Evolutionary conservation across 92 coral and sea anemone species (phyloP).

Genomic region (Blastomussa wellsi): DNA sequence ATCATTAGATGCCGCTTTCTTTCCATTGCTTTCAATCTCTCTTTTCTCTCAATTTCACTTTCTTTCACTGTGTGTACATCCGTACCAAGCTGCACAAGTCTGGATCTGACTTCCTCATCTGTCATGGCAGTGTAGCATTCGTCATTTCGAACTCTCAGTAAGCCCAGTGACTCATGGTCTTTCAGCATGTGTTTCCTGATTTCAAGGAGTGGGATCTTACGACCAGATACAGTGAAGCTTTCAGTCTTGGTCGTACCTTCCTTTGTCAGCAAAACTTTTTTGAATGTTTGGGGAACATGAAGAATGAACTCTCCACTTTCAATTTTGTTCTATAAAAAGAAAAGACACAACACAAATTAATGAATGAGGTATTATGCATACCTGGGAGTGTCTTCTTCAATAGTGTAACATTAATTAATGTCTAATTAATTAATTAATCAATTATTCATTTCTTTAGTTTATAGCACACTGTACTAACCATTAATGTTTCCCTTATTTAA

Average conservation of each 20-base stretch:
- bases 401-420: too few relatives aligned
- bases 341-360: too few relatives aligned
- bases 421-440: too few relatives aligned
- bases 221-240: constrained; percentile 21
- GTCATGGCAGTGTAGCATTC: constrained; percentile 19
- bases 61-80: constrained; percentile 27
- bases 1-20: constrained; percentile 41
- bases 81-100: constrained; percentile 34
- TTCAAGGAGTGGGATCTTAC: constrained; percentile 23
- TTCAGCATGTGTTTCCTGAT: constrained; percentile 14
- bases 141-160: constrained; percentile 2
- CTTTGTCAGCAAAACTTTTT: constrained; percentile 17
- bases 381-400: too few relatives aligned
- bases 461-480: constrained; percentile 8
- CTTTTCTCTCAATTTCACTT: constrained; percentile 27
- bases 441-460: not conserved
- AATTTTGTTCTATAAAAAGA: constrained; percentile 10
- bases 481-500: constrained; percentile 43
- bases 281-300: constrained; percentile 22
- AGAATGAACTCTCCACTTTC: constrained; percentile 8
- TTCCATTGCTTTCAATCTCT: constrained; percentile 30
- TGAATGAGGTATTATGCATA: too few relatives aligned
- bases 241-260: constrained; percentile 17
- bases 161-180: constrained; percentile 18
- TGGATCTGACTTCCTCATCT: constrained; percentile 23